These are phyloP conservation scores for Bagarius yarrelli DNA, from an alignment of 2,113 vertebrate genomes.

Conservation along the genomic window DNA sequence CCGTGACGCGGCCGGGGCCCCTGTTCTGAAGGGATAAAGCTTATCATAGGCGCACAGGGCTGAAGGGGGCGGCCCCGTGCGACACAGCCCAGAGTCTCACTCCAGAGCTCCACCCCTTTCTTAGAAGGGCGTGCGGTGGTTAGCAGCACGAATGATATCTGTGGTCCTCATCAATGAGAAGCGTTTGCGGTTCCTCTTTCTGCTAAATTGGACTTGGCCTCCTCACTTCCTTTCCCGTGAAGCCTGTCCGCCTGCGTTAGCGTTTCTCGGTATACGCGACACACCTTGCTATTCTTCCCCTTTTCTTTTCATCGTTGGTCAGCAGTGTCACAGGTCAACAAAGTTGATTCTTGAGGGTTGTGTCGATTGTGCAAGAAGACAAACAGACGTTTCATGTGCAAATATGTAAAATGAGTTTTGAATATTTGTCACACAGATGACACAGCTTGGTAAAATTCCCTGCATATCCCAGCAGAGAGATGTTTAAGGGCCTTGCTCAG, in stretches of 20 bases:
- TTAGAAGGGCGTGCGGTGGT: constrained; percentile 48
- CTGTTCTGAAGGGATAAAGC: constrained; percentile 45
- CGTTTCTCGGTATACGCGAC: constrained; percentile 40
- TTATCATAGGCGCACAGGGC: constrained; percentile 50
- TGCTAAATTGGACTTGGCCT: constrained; percentile 36
- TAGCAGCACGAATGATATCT: constrained; percentile 39
- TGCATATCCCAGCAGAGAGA: no score
- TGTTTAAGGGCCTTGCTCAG: no score
- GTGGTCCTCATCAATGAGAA: constrained; percentile 24
- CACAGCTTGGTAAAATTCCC: no score
- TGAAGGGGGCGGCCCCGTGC: background rate
- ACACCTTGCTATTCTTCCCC: constrained; percentile 19
- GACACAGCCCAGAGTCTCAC: background rate
- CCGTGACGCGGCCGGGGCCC: background rate
- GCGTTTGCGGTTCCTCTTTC: constrained; percentile 48
- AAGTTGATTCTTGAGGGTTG: background rate
- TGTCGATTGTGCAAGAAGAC: background rate
- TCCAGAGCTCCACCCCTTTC: constrained; percentile 51
- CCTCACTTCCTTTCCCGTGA: constrained; percentile 49
- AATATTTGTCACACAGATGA: no score
- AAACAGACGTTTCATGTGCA: background rate
- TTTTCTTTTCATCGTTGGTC: constrained; percentile 18
- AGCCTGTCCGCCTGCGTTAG: constrained; percentile 29
- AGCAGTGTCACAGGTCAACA: constrained; percentile 31
- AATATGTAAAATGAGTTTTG: no score